A percentile compares a stretch with the other conserved stretches of the same genome.
phyloP scores from a whole-genome alignment of 1,140 invertebrate genomes.

The Rhysida immarginata region DNA sequence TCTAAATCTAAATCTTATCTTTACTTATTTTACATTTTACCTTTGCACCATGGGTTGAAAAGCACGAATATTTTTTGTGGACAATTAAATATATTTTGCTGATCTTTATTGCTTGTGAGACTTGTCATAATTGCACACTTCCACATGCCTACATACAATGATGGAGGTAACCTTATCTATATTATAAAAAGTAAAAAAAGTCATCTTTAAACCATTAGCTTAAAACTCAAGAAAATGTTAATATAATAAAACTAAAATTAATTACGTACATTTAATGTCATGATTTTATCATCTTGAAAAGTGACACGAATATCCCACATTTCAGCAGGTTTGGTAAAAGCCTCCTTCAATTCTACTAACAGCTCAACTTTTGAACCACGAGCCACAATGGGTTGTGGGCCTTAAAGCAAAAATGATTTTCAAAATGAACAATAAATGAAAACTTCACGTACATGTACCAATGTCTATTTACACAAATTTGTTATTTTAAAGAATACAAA shows the following conservation, averaged over 20 bases:
- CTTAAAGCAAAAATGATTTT: constrained; percentile 26
- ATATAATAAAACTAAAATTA: no score
- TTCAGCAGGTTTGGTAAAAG: constrained; percentile 28
- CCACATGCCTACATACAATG: constrained; percentile 45
- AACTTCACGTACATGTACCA: neutral
- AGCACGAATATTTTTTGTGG: constrained; percentile 53
- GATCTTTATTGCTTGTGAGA: constrained; percentile 18
- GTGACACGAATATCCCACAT: constrained; percentile 37
- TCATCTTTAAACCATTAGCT: no score
- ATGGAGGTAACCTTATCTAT: constrained; percentile 40
- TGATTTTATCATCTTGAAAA: constrained; percentile 32
- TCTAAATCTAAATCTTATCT: no score
- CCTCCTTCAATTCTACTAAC: constrained; percentile 27
- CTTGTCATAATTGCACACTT: constrained; percentile 40
- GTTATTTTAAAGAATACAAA: no score
- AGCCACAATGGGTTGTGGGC: constrained; percentile 38
- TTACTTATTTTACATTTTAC: constrained; percentile 41
- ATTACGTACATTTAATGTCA: constrained; percentile 40
- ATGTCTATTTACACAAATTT: no score
- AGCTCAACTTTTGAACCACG: constrained; percentile 43
- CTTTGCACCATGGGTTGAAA: constrained; percentile 66
- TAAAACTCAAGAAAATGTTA: no score
- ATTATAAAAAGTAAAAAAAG: no score
- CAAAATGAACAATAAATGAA: neutral
- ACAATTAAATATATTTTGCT: constrained; percentile 23